A percentile compares a stretch with the other conserved stretches of the same genome.
Conservation (phyloP, 2,888 invertebrate genomes). For the Hemicrepidius hirtus region DNA sequence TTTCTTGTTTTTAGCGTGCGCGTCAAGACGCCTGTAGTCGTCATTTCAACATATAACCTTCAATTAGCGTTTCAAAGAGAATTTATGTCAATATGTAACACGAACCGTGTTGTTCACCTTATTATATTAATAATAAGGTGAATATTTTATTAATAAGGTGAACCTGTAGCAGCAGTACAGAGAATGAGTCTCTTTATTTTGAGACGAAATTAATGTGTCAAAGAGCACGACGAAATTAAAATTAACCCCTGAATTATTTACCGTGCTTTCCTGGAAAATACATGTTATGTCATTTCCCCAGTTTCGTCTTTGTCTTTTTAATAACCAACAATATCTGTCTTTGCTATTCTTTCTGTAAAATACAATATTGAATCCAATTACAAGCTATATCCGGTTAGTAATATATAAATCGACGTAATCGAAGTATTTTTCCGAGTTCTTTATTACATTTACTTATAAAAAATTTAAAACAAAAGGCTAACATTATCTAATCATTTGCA, state of each 20-base stretch:
- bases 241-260: conserved; percentile 54
- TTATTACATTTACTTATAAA: conserved; percentile 2
- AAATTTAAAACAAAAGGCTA: conserved; percentile 7
- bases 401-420: background rate
- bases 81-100: conserved; percentile 5
- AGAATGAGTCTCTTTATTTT: conserved; percentile 12
- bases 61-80: conserved; percentile 21
- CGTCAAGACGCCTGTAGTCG: conserved; percentile 5
- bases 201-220: conserved; percentile 40
- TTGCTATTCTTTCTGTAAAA: background rate
- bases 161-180: conserved; percentile 1
- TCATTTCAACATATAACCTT: conserved; percentile 9
- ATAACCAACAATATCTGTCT: background rate
- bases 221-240: conserved; percentile 51
- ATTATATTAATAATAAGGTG: conserved; percentile 26
- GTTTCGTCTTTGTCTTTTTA: conserved; percentile 16
- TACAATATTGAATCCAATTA: background rate
- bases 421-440: background rate
- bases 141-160: conserved; percentile 37
- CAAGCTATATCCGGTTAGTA: background rate
- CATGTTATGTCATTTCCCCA: conserved; percentile 28
- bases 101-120: conserved; percentile 12
- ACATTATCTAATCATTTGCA: conserved; percentile 22
- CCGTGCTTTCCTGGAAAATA: conserved; percentile 35
- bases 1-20: conserved; percentile 21